Evolutionary conservation across 1,140 invertebrate species (phyloP).

Genomic region (Dufourea novaeangliae): DNA sequence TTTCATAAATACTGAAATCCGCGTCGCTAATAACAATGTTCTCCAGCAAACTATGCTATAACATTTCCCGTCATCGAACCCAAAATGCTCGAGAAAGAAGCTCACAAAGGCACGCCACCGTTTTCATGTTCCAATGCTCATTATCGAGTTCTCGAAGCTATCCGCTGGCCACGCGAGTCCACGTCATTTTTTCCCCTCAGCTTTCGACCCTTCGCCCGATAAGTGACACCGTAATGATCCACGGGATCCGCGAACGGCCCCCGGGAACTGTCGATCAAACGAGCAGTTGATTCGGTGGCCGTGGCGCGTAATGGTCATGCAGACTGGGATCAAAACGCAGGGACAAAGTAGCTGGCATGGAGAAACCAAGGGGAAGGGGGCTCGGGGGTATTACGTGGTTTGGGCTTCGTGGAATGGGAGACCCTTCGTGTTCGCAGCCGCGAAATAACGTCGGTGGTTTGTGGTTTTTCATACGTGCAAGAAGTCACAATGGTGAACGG

Average conservation of each 20-base stretch:
- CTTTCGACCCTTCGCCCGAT: neutral
- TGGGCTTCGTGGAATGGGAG: slow-evolving; percentile 48
- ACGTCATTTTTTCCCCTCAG: neutral
- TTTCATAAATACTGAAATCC: too few relatives aligned
- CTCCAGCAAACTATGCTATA: too few relatives aligned
- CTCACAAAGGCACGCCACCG: neutral
- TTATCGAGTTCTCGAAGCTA: slow-evolving; percentile 9
- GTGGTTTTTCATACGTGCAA: slow-evolving; percentile 72
- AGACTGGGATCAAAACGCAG: slow-evolving; percentile 22
- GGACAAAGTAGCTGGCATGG: slow-evolving; percentile 28
- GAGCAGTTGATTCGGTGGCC: slow-evolving; percentile 34
- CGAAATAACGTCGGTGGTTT: slow-evolving; percentile 70
- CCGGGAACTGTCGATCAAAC: slow-evolving; percentile 54
- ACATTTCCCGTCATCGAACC: neutral
- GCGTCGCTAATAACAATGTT: too few relatives aligned
- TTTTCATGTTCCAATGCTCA: neutral
- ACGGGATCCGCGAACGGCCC: neutral
- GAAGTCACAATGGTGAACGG: slow-evolving; percentile 66
- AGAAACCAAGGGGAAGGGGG: neutral
- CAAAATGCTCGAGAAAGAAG: neutral
- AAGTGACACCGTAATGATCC: slow-evolving; percentile 45
- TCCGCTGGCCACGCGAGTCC: neutral
- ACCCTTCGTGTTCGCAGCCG: slow-evolving; percentile 67
- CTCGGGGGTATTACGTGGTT: slow-evolving; percentile 54
- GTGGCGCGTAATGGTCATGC: slow-evolving; percentile 26